These are phyloP conservation scores for Paramormyrops kingsleyae DNA, from an alignment of 2,113 vertebrate genomes.

Conservation along the genomic window DNA sequence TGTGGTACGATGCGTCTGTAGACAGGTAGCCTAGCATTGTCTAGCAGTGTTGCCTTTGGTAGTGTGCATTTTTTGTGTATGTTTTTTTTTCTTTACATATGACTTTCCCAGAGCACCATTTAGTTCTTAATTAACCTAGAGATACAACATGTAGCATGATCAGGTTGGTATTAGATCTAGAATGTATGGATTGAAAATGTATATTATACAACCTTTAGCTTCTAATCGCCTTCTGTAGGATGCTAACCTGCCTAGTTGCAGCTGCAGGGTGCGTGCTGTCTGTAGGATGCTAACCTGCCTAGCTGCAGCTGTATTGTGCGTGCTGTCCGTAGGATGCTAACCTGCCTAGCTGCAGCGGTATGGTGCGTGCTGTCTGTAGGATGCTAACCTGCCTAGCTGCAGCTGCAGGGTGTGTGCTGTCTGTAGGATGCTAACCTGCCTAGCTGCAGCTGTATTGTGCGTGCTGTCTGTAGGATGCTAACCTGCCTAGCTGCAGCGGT, in stretches of 20 bases:
- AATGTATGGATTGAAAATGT: neutral
- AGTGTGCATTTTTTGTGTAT: neutral
- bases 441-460: neutral
- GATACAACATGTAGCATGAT: neutral
- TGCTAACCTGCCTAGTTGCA: neutral
- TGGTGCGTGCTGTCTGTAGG: neutral
- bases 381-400: too few relatives aligned
- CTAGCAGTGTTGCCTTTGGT: neutral
- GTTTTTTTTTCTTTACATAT: neutral
- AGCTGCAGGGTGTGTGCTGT: neutral
- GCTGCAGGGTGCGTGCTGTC: neutral
- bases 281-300: too few relatives aligned
- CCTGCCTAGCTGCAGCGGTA: neutral
- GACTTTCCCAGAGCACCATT: neutral
- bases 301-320: neutral
- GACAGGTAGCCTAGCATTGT: neutral
- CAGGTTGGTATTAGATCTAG: neutral
- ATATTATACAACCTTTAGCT: neutral
- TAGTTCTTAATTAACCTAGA: neutral
- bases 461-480: neutral
- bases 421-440: neutral
- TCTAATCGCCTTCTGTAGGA: neutral
- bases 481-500: neutral
- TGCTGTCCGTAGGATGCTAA: neutral
- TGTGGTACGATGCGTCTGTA: neutral